These are phyloP conservation scores for Labia minor DNA, from an alignment of 2,888 invertebrate genomes.

Conservation along the genomic window DNA sequence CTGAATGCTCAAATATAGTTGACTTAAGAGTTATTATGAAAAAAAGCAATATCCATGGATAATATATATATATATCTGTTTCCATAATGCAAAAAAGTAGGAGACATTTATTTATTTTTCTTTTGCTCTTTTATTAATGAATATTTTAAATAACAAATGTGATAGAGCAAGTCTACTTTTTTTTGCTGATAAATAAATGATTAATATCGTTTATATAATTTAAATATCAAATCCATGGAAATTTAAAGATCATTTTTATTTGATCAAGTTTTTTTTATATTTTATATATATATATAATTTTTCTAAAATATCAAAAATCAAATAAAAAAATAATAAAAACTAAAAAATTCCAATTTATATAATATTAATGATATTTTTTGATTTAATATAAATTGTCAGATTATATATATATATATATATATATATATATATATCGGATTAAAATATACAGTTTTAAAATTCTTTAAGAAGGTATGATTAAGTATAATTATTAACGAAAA, in stretches of 20 bases:
- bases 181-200: background rate
- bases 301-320: too few species aligned
- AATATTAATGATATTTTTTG: background rate
- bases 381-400: background rate
- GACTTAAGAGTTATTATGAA: background rate
- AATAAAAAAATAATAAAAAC: too few species aligned
- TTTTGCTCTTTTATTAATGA: too few species aligned
- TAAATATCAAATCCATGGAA: background rate
- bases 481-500: background rate
- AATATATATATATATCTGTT: background rate
- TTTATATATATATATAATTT: background rate
- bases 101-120: too few species aligned
- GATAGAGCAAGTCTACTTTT: background rate
- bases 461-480: background rate
- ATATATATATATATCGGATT: background rate
- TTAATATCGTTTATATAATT: background rate
- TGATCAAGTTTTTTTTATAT: background rate
- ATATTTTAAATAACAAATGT: background rate
- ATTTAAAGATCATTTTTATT: background rate
- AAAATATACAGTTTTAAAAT: slow-evolving; percentile 5
- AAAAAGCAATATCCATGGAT: background rate
- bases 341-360: too few species aligned
- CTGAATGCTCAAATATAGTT: background rate
- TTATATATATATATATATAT: background rate
- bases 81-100: background rate